Percentiles rank a stretch among this genome's conserved stretches.
Conservation (phyloP, 2,797 vertebrate species). For the Buphagus erythrorhynchus region DNA sequence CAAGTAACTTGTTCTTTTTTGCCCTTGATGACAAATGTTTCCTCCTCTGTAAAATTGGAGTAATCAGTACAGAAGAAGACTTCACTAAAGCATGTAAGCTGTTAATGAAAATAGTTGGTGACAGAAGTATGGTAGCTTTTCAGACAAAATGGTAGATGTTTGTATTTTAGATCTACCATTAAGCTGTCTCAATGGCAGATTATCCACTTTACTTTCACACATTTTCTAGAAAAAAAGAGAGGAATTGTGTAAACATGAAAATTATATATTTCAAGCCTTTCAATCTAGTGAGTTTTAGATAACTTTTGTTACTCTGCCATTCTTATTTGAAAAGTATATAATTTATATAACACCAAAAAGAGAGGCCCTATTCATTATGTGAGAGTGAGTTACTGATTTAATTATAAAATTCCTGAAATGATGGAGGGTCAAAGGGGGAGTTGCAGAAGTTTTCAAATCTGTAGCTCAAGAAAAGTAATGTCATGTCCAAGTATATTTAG, state of each 20-base stretch:
- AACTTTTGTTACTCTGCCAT: neutral
- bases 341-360: neutral
- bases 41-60: neutral
- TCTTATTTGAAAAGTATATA: neutral
- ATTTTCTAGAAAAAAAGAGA: neutral
- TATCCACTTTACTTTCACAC: neutral
- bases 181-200: neutral
- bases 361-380: neutral
- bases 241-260: neutral
- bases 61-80: neutral
- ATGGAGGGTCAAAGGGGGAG: neutral
- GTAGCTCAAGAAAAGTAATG: slow-evolving; percentile 9
- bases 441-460: neutral
- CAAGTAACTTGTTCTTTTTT: neutral
- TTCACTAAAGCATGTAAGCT: neutral
- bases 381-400: neutral
- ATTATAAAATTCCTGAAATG: slow-evolving; percentile 14
- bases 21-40: neutral
- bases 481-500: slow-evolving; percentile 32
- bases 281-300: neutral
- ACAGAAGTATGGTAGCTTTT: neutral
- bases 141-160: neutral
- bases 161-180: neutral
- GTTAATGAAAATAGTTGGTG: neutral
- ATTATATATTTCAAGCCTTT: neutral